Evolutionary conservation across 2,888 invertebrate genomes (phyloP).

Genomic region (Hemistola chrysoprasaria): DNA sequence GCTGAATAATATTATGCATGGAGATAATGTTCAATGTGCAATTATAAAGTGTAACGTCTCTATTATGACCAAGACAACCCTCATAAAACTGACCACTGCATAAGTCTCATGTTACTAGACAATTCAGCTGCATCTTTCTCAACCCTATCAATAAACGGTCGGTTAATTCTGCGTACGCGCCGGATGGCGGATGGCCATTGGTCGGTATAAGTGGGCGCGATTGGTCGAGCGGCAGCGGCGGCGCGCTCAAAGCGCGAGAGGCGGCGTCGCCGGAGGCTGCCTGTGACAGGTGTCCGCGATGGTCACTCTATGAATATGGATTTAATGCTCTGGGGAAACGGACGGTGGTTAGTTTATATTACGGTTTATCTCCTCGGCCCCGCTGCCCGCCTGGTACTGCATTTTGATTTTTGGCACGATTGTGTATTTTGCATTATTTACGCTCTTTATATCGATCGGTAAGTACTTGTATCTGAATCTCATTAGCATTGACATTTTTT

Average conservation of each 20-base stretch:
- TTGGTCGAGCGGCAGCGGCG: conserved; percentile 59
- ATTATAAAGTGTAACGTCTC: too few species aligned
- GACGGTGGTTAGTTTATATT: too few species aligned
- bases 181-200: conserved; percentile 58
- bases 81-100: too few species aligned
- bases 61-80: too few species aligned
- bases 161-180: conserved; percentile 67
- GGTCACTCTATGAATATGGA: conserved; percentile 68
- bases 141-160: conserved; percentile 64
- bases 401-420: conserved; percentile 19
- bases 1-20: too few species aligned
- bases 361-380: conserved; percentile 12
- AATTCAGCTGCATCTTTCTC: conserved; percentile 29
- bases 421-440: conserved; percentile 9
- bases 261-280: conserved; percentile 62
- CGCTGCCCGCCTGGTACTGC: conserved; percentile 26
- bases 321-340: conserved; percentile 31
- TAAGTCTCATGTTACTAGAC: conserved; percentile 4
- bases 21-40: too few species aligned
- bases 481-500: too few species aligned
- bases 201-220: conserved; percentile 44
- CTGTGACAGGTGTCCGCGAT: conserved; percentile 55
- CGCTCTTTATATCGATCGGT: background rate
- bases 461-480: too few species aligned
- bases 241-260: conserved; percentile 68